Percentiles rank a stretch among this genome's conserved stretches.
phyloP scores from a whole-genome alignment of 2,888 invertebrate genomes.

The Autographa pulchrina region DNA sequence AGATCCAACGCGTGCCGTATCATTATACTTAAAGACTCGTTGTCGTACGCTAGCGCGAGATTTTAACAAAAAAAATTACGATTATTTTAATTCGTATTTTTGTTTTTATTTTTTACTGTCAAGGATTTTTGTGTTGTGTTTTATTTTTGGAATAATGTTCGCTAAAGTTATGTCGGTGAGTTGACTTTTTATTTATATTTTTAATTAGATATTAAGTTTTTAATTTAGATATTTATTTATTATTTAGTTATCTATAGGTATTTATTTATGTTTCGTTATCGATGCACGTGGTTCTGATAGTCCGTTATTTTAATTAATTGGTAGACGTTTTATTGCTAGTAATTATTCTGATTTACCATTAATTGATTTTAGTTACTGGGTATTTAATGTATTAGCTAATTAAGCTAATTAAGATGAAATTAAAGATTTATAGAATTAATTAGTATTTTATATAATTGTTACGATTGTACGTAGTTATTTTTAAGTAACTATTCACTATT shows the following conservation, averaged over 20 bases:
- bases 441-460: too few relatives aligned
- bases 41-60: constrained; percentile 14
- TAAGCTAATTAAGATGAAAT: too few relatives aligned
- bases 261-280: neutral
- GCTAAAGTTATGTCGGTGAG: constrained; percentile 47
- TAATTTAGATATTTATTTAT: neutral
- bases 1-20: constrained; percentile 36
- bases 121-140: constrained; percentile 31
- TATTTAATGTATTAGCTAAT: too few relatives aligned
- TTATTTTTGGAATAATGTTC: constrained; percentile 53
- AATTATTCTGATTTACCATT: too few relatives aligned
- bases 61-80: neutral
- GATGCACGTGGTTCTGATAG: neutral
- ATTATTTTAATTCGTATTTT: constrained; percentile 12
- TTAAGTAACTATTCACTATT: too few relatives aligned
- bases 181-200: constrained; percentile 11
- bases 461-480: too few relatives aligned
- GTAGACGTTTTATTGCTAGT: too few relatives aligned
- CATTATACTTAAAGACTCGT: constrained; percentile 47
- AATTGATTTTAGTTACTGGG: too few relatives aligned
- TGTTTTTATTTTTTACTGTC: constrained; percentile 6
- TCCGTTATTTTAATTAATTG: too few relatives aligned
- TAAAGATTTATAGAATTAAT: too few relatives aligned
- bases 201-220: neutral
- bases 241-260: neutral